Percentiles rank a stretch among this genome's conserved stretches.
These are phyloP conservation scores for Apostichopus parvimensis DNA, from an alignment of 35 echinoderm and acorn worm genomes.

Conservation along the genomic window DNA sequence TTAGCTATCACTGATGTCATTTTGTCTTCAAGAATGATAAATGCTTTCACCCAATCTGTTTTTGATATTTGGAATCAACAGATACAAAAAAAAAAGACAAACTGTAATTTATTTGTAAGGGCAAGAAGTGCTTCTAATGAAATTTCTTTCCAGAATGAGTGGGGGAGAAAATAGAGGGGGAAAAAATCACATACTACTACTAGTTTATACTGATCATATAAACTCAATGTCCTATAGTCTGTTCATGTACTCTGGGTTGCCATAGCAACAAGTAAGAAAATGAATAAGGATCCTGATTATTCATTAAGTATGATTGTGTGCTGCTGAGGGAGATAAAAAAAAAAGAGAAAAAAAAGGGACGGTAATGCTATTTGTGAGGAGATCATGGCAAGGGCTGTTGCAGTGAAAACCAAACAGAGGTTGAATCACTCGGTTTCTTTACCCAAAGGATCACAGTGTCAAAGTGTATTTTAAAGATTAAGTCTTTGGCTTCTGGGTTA, in stretches of 20 bases:
- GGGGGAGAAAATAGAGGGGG: background rate
- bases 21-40: too few species aligned
- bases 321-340: background rate
- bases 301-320: conserved; percentile 12
- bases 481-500: conserved; percentile 38
- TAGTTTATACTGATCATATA: background rate
- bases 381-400: too few species aligned
- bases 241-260: background rate
- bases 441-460: background rate
- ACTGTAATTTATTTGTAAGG: too few species aligned
- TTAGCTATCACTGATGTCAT: too few species aligned
- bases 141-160: background rate
- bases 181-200: background rate
- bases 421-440: background rate
- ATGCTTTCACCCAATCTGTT: too few species aligned
- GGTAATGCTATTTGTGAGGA: background rate
- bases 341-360: background rate
- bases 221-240: background rate
- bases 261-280: background rate
- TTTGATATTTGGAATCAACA: too few species aligned
- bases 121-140: too few species aligned
- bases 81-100: too few species aligned
- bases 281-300: background rate
- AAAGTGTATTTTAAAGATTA: conserved; percentile 43
- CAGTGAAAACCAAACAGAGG: background rate